Evolutionary conservation across 2,797 vertebrate species (phyloP).

Genomic region (Sebastes wilsoni): DNA sequence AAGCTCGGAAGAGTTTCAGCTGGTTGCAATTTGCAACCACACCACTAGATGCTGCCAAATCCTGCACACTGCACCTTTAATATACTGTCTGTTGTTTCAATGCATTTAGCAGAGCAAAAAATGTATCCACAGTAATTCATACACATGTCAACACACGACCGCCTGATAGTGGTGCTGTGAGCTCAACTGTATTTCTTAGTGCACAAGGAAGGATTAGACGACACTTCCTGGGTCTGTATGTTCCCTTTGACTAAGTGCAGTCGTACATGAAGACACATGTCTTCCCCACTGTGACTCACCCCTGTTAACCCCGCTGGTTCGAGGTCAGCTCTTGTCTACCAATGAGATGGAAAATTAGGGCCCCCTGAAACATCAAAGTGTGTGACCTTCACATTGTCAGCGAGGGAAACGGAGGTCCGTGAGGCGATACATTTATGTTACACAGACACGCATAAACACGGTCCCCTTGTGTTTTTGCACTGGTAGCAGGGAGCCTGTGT

Average conservation of each 20-base stretch:
- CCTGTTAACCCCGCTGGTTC: slow-evolving; percentile 17
- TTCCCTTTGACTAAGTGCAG: background rate
- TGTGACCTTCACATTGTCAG: slow-evolving; percentile 1
- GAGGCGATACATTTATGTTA: slow-evolving; percentile 33
- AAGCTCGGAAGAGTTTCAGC: no score
- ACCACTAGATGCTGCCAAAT: no score
- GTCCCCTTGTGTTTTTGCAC: background rate
- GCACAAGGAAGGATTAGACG: background rate
- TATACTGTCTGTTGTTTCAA: no score
- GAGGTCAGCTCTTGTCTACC: slow-evolving; percentile 31
- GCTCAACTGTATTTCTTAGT: no score
- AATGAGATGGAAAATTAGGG: slow-evolving; percentile 44
- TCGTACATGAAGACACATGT: background rate
- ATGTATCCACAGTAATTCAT: background rate
- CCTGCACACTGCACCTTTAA: no score
- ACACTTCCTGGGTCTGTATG: background rate
- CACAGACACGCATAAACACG: background rate
- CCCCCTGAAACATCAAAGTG: slow-evolving; percentile 53
- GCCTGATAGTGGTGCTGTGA: background rate
- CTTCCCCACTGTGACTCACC: background rate
- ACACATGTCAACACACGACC: background rate
- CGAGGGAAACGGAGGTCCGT: background rate
- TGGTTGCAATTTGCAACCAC: no score
- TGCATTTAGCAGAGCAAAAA: background rate
- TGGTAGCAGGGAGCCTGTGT: background rate